Evolutionary conservation across 2,888 invertebrate genomes (phyloP).

Genomic region (Hybos culiciformis): DNA sequence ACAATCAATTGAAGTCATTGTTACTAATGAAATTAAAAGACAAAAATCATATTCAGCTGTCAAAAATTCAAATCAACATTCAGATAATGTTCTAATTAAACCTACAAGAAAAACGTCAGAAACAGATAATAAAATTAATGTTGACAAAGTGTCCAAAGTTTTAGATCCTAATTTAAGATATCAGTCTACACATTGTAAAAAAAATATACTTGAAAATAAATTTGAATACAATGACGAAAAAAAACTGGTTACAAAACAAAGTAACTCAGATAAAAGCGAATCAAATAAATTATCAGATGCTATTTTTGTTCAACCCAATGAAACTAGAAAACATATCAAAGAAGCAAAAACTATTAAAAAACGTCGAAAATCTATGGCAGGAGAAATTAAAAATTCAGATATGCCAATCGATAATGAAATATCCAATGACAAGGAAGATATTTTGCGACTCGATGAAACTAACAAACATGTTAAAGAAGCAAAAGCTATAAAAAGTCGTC

Average conservation of each 20-base stretch:
- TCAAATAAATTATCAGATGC: background rate
- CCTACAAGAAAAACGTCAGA: no score
- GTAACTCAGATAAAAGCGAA: background rate
- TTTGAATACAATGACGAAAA: constrained; percentile 7
- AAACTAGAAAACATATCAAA: background rate
- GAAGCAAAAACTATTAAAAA: background rate
- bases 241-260: background rate
- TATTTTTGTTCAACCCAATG: background rate
- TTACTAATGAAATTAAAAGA: no score
- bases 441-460: background rate
- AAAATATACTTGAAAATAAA: constrained; percentile 3
- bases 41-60: no score
- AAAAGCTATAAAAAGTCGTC: background rate
- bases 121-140: no score
- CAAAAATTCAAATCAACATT: no score
- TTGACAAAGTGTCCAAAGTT: no score
- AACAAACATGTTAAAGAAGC: background rate
- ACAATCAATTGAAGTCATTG: no score
- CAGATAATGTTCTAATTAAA: no score
- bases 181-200: no score
- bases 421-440: background rate
- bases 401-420: no score
- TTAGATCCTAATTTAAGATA: no score
- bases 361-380: background rate
- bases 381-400: no score